phyloP scores from a whole-genome alignment of 2,113 vertebrate species.

The Gobio gobio region DNA sequence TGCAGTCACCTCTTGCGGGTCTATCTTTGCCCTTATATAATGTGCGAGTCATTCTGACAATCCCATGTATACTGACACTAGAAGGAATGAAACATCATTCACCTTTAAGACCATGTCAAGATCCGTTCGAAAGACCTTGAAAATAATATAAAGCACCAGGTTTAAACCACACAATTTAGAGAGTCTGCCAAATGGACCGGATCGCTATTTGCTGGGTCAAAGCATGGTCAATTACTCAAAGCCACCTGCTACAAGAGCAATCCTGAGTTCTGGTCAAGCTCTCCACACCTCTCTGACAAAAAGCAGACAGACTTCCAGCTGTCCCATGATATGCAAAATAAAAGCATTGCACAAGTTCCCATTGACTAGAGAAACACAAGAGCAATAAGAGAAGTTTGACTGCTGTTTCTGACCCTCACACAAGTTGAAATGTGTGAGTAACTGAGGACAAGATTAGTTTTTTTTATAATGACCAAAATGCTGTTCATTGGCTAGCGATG shows the following conservation, averaged over 20 bases:
- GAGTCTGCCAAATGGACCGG: not conserved
- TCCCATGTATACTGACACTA: not conserved
- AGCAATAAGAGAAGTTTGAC: not conserved
- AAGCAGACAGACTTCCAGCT: not conserved
- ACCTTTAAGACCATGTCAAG: conserved; percentile 15
- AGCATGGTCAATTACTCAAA: conserved; percentile 23
- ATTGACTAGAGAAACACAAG: not conserved
- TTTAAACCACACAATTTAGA: not conserved
- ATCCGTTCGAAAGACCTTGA: not conserved
- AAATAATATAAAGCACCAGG: not conserved
- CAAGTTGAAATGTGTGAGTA: not conserved
- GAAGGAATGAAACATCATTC: conserved; percentile 2
- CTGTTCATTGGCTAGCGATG: not conserved
- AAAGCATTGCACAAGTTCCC: not conserved
- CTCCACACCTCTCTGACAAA: not conserved
- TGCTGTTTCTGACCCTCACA: not conserved
- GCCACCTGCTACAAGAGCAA: not conserved
- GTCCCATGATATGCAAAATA: not conserved
- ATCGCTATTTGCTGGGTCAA: not conserved
- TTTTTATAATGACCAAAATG: no score
- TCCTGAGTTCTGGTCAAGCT: not conserved
- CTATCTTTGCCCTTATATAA: not conserved
- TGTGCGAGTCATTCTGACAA: not conserved
- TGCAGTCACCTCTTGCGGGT: not conserved
- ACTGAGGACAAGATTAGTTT: not conserved